phyloP scores from a whole-genome alignment of 2,797 vertebrate genomes.

The Decapterus maruadsi region DNA sequence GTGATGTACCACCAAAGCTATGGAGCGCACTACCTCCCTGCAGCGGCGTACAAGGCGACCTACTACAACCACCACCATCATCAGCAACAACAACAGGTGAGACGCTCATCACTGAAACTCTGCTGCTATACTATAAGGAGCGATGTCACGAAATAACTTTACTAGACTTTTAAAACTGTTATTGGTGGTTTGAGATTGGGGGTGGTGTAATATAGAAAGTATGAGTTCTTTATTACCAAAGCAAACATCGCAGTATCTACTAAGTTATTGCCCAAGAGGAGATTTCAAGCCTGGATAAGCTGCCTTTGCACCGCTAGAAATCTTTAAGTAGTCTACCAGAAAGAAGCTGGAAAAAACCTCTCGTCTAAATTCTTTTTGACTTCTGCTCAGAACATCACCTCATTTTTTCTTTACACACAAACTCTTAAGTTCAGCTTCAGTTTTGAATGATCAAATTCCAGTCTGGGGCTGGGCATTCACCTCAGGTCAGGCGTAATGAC shows the following conservation, averaged over 20 bases:
- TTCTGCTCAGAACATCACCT: background rate
- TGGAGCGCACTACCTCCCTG: constrained; percentile 90
- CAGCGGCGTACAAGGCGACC: constrained; percentile 88
- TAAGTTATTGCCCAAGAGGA: background rate
- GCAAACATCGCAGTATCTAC: background rate
- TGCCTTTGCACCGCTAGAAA: background rate
- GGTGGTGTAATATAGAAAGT: background rate
- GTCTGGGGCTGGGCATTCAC: constrained; percentile 59
- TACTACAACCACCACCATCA: constrained; percentile 86
- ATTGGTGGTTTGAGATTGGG: background rate
- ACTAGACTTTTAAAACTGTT: background rate
- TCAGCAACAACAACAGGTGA: constrained; percentile 89
- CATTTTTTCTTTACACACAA: background rate
- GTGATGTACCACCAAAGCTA: constrained; percentile 96
- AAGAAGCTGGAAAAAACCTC: background rate
- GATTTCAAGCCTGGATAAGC: background rate
- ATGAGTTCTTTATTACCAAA: no score
- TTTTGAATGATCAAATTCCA: constrained; percentile 67
- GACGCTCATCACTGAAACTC: constrained; percentile 47
- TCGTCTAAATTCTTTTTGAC: background rate
- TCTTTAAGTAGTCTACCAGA: background rate
- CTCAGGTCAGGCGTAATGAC: constrained; percentile 80
- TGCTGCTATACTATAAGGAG: background rate
- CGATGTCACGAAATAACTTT: background rate
- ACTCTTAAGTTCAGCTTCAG: constrained; percentile 31